phyloP scores from a whole-genome alignment of 2,113 vertebrate species.

The Conger conger region DNA sequence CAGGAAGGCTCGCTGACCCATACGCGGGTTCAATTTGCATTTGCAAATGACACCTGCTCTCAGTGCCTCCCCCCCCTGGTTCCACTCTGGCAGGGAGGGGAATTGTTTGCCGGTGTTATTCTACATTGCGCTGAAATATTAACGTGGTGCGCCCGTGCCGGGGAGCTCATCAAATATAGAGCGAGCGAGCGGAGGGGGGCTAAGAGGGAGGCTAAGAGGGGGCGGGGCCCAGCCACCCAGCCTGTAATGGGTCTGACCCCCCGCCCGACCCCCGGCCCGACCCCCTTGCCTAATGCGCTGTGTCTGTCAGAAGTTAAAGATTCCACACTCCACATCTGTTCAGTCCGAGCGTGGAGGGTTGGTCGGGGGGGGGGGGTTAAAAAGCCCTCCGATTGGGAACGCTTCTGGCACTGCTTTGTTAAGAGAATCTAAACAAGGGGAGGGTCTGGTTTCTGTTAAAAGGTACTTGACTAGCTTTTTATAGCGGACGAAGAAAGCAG shows the following conservation, averaged over 20 bases:
- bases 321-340: conserved; percentile 14
- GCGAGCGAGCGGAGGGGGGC: conserved; percentile 35
- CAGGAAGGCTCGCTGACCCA: conserved; percentile 26
- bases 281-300: conserved; percentile 27
- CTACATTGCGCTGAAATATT: conserved; percentile 58
- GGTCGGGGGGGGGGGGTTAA: neutral
- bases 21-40: conserved; percentile 33
- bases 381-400: neutral
- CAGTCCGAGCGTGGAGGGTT: neutral
- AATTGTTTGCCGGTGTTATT: conserved; percentile 38
- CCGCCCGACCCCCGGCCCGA: conserved; percentile 16
- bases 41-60: conserved; percentile 38
- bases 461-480: conserved; percentile 10
- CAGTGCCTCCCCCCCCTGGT: neutral
- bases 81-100: too few relatives aligned
- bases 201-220: neutral
- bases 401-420: conserved; percentile 12
- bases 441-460: conserved; percentile 26
- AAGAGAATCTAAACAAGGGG: conserved; percentile 19
- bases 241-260: conserved; percentile 30
- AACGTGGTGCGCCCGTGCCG: conserved; percentile 49
- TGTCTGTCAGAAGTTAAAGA: conserved; percentile 19
- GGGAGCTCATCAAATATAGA: conserved; percentile 56
- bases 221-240: neutral
- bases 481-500: neutral